Evolutionary conservation across 2,888 invertebrate species (phyloP), one percentile per base, ranked within the genome.

Genomic region (Pantelozetes paolii): DNA sequence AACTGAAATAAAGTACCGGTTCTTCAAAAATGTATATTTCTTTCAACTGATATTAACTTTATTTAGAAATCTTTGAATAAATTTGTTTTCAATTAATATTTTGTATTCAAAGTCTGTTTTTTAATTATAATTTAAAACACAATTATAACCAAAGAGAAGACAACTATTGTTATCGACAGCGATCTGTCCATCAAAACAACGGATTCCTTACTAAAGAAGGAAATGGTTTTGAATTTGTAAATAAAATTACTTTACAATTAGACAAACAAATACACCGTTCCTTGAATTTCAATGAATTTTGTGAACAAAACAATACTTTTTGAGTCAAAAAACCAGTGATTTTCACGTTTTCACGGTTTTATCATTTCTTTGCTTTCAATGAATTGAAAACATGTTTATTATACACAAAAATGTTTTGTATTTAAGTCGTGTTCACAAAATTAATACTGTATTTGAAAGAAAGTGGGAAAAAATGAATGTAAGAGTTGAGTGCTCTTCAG

Each of bases 381-480:
- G 2, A 30, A 5, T 20, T 2, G n/a, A 59, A 59, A 59, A 59
- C 9, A 50, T 50, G 50, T 50, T 50, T 50, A 50, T 20, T 8
- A 11, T 20, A 9, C 40, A 40, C 40, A 40, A 9, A 9, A 40
- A 9, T 40, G 48, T 48, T 59, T 59, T 15, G 11, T 26, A 15
- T 30, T 59, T 59, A 28, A 59, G 59, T 59, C 59, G 59, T 59
- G 59, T 59, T 20, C 59, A 59, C 8, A 59, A 18, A 59, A 28
- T 59, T 59, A 28, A 1, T 15, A 59, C 18, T 15, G 30, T 18
- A 50, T n/a, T 50, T n/a, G 6, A 2, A n/a, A n/a, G n/a, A 1
- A n/a, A n/a, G n/a, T 18, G 5, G 20, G 20, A 48, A 20, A n/a
- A 48, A 11, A 45, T 45, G 13, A 2, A 48, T n/a, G 48, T 1